A percentile compares a stretch with the other conserved stretches of the same genome.
phyloP scores from a whole-genome alignment of 2,888 invertebrate species.

The Sinotaia quadrata region DNA sequence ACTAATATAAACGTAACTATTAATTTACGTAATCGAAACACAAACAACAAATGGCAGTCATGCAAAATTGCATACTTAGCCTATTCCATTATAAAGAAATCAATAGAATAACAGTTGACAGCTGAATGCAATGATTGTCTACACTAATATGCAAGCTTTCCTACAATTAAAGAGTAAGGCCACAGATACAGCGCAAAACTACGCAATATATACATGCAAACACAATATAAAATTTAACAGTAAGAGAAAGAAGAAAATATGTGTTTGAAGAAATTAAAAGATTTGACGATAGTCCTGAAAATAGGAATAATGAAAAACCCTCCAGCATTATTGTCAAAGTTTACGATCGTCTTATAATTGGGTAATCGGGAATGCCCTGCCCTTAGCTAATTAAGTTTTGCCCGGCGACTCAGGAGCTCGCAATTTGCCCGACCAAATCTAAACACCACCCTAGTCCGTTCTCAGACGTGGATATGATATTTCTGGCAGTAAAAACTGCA shows the following conservation, averaged over 20 bases:
- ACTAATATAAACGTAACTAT: too few species aligned
- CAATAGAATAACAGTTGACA: too few species aligned
- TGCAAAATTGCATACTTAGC: too few species aligned
- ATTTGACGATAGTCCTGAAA: not conserved
- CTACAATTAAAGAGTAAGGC: too few species aligned
- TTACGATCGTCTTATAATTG: conserved; percentile 28
- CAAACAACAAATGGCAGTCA: too few species aligned
- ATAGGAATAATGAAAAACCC: not conserved
- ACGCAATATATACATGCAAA: too few species aligned
- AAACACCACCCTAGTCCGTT: conserved; percentile 6
- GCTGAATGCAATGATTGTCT: too few species aligned
- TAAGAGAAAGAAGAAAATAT: not conserved
- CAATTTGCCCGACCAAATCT: conserved; percentile 18
- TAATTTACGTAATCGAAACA: too few species aligned
- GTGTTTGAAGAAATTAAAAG: not conserved
- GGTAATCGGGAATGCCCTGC: conserved; percentile 17
- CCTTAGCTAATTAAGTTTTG: conserved; percentile 27
- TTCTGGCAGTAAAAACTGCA: conserved; percentile 25
- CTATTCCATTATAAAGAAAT: too few species aligned
- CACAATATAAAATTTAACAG: too few species aligned
- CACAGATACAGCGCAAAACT: too few species aligned
- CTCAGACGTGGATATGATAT: not conserved
- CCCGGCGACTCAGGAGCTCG: not conserved
- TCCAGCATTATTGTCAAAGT: conserved; percentile 18
- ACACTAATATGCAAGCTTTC: too few species aligned